These are phyloP conservation scores for Parapsyche elsis DNA, from an alignment of 1,140 invertebrate genomes.

Conservation along the genomic window DNA sequence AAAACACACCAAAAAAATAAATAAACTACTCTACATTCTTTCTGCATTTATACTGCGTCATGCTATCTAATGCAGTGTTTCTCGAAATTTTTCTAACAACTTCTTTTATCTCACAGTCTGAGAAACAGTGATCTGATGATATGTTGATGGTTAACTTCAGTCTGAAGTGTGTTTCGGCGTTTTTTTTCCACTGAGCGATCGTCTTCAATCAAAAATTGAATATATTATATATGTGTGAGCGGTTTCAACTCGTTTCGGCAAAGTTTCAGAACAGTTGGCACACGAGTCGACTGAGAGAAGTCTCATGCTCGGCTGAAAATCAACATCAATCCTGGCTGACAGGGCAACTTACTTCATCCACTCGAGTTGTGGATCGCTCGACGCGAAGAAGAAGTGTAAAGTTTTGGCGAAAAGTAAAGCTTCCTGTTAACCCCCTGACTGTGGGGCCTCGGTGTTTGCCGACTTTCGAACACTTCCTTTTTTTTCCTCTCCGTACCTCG, in stretches of 20 bases:
- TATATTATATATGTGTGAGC: neutral
- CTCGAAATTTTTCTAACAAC: neutral
- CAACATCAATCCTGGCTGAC: conserved; percentile 47
- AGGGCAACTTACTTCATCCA: conserved; percentile 44
- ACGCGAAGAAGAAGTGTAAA: conserved; percentile 38
- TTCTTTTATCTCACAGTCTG: neutral
- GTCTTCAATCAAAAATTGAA: neutral
- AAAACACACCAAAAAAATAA: neutral
- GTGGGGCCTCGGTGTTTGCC: conserved; percentile 3
- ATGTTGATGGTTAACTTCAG: too few relatives aligned
- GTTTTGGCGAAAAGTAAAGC: conserved; percentile 42
- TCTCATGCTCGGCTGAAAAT: conserved; percentile 40
- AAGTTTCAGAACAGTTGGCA: conserved; percentile 44
- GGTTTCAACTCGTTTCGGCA: neutral
- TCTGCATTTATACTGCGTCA: neutral
- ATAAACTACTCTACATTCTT: too few relatives aligned
- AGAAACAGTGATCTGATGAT: too few relatives aligned
- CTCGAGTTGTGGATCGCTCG: conserved; percentile 24
- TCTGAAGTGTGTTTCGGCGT: neutral
- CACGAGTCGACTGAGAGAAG: neutral
- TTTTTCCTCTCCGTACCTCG: neutral
- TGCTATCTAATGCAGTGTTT: too few relatives aligned
- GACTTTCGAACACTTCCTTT: conserved; percentile 6
- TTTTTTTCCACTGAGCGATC: neutral
- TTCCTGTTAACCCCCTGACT: conserved; percentile 44